phyloP scores from a whole-genome alignment of 2,888 invertebrate genomes.

The Hetaerina titia region DNA sequence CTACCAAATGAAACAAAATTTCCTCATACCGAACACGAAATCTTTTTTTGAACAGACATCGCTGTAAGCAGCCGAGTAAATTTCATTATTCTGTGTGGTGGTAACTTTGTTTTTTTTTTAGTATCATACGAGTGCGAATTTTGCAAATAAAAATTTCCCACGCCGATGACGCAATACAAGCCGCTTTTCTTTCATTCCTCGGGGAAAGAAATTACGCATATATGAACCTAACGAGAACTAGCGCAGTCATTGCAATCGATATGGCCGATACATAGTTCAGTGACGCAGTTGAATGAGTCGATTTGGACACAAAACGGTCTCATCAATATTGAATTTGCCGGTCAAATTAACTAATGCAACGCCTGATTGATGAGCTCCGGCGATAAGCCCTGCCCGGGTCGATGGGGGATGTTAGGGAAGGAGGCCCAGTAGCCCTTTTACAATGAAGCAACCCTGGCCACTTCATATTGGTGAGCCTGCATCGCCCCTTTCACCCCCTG shows the following conservation, averaged over 20 bases:
- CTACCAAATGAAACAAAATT: too few relatives aligned
- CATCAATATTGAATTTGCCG: background rate
- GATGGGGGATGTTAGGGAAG: background rate
- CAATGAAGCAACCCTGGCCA: background rate
- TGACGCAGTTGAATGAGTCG: background rate
- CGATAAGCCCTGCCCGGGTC: background rate
- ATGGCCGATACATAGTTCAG: background rate
- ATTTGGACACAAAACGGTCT: background rate
- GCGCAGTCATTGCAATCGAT: background rate
- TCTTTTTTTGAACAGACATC: too few relatives aligned
- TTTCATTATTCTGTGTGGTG: too few relatives aligned
- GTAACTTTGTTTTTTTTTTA: too few relatives aligned
- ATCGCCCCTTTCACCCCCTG: background rate
- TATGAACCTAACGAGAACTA: background rate
- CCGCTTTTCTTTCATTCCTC: background rate
- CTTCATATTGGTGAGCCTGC: background rate
- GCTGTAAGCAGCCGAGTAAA: too few relatives aligned
- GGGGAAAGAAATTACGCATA: background rate
- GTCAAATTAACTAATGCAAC: background rate
- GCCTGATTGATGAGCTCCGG: background rate
- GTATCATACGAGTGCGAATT: too few relatives aligned
- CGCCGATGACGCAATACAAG: background rate
- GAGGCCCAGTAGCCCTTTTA: background rate
- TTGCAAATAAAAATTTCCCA: background rate
- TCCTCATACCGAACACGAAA: too few relatives aligned